A percentile compares a stretch with the other conserved stretches of the same genome.
phyloP scores from a whole-genome alignment of 2,888 invertebrate genomes.

The Lithophane socia region DNA sequence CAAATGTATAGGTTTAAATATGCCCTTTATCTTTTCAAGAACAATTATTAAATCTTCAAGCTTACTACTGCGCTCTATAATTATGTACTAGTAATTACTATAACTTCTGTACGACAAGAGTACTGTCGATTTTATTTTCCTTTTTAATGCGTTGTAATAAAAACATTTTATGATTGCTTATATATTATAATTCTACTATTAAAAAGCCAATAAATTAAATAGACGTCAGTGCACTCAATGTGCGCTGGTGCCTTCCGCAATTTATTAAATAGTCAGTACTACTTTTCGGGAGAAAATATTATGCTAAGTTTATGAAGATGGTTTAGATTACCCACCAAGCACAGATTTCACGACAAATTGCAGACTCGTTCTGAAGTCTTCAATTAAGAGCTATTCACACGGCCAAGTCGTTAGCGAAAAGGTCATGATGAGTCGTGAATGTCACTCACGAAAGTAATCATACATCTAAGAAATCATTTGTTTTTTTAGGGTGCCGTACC shows the following conservation, averaged over 20 bases:
- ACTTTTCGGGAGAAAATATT: constrained; percentile 19
- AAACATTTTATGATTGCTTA: not conserved
- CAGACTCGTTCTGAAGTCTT: constrained; percentile 21
- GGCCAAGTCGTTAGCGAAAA: constrained; percentile 23
- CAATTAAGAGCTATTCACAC: constrained; percentile 47
- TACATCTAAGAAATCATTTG: not conserved
- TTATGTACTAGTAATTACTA: too few species aligned
- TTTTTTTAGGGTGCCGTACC: not conserved
- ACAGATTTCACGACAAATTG: constrained; percentile 12
- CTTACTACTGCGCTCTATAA: not conserved
- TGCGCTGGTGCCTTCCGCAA: not conserved
- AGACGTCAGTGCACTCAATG: constrained; percentile 7
- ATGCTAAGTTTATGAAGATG: not conserved
- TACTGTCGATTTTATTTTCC: not conserved
- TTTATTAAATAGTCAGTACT: not conserved
- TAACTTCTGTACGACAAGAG: not conserved
- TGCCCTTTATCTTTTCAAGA: not conserved
- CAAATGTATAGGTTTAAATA: not conserved
- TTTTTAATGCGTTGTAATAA: constrained; percentile 1
- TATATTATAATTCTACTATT: not conserved
- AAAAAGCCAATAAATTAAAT: constrained; percentile 4
- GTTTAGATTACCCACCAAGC: not conserved
- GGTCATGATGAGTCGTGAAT: constrained; percentile 47
- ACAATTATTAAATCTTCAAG: not conserved
- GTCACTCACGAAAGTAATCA: constrained; percentile 40